Base-by-base conservation (phyloP, 2,797 vertebrate species). In the Clangula hyemalis region DNA sequence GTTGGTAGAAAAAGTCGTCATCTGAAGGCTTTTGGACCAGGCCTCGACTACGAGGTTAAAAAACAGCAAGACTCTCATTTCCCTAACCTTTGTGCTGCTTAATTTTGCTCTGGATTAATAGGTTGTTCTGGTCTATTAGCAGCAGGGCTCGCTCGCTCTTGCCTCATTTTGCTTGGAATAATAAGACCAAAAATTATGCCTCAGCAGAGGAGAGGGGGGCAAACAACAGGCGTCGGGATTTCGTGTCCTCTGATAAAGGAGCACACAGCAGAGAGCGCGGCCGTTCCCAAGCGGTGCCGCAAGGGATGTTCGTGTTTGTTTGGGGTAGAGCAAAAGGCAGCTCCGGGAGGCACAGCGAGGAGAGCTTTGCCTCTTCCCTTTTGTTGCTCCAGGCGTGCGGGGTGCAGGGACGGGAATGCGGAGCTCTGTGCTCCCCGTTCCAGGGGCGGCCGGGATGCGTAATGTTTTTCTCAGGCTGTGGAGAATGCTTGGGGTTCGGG, bases 141-240 rank as follows among this genome's bases (percentile, higher is more conserved):
- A 95, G 73, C 91, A 86, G 92, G 90, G 87, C 90, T 95, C 85
- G 45, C 58, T 87, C 34, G 32, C 91, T 95, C 69, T 74, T 96
- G 87, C 92, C 90, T 96, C 96, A 39, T 97, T 96, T 95, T 95
- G 47, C 83, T 95, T 93, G 91, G 96, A 91, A 97, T 94, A 95
- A 93, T 90, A 91, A 91, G 77, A 89, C 64, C 74, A 61, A 87
- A 96, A 95, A 82, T 89, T 83, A 95, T 28, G 70, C 86, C 71
- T 92, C 6, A 41, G 77, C 39, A 30, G 79, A 69, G 36, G 61
- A 19, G 27, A 21, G 49, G 51, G 64, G 51, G 45, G 47, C 17
- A 19, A 94, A 95, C n/a, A 45, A 90, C 87, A 91, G 87, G 62
- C 69, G 64, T 57, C 3, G 22, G 72, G 74, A 51, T 95, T 78